A percentile compares a stretch with the other conserved stretches of the same genome.
These are phyloP conservation scores for Amphipoea lucens DNA, from an alignment of 2,888 invertebrate species.

Conservation along the genomic window DNA sequence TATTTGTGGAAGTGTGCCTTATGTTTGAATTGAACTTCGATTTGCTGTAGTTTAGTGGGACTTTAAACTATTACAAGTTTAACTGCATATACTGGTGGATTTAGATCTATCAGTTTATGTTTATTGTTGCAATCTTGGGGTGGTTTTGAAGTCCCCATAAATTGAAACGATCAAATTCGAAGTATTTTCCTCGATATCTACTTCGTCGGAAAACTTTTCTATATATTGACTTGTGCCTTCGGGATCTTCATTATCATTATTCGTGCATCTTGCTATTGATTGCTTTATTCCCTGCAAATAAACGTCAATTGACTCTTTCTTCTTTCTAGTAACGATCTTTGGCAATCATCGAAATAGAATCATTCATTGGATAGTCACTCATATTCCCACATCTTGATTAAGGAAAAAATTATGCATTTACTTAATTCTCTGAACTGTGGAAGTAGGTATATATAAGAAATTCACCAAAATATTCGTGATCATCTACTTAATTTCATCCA, in stretches of 20 bases:
- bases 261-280: not conserved
- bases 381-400: not conserved
- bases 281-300: not conserved
- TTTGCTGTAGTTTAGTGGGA: conserved; percentile 17
- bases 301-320: not conserved
- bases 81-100: conserved; percentile 4
- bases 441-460: not conserved
- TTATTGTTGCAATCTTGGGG: conserved; percentile 13
- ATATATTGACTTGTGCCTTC: not conserved
- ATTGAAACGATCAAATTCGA: not conserved
- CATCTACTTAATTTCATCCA: conserved; percentile 42
- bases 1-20: conserved; percentile 43
- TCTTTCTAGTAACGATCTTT: not conserved
- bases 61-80: conserved; percentile 13
- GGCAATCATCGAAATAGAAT: not conserved
- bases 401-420: not conserved
- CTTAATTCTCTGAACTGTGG: not conserved
- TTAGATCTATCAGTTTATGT: not conserved
- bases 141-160: not conserved
- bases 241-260: not conserved
- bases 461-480: conserved; percentile 7
- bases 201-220: not conserved
- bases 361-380: not conserved
- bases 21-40: conserved; percentile 25
- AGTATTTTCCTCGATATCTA: not conserved